phyloP scores from a whole-genome alignment of 2,797 vertebrate species.

The Dipus sagitta region DNA sequence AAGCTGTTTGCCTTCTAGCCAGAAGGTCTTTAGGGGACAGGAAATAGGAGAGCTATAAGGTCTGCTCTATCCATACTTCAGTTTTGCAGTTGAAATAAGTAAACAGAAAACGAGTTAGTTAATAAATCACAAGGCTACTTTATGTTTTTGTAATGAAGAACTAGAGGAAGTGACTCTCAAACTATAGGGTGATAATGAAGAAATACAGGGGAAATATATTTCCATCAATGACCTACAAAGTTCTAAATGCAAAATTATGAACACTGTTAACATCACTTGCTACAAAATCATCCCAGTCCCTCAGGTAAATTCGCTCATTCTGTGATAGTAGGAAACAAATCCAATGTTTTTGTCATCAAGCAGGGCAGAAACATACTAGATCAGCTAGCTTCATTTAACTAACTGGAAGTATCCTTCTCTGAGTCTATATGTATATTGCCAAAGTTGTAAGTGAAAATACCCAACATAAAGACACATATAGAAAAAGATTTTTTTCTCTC shows the following conservation, averaged over 20 bases:
- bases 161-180: not conserved
- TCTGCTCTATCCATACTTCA: not conserved
- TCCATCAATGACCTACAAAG: not conserved
- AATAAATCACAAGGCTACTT: not conserved
- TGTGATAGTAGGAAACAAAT: not conserved
- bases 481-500: constrained; percentile 6
- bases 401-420: not conserved
- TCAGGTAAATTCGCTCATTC: not conserved
- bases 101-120: not conserved
- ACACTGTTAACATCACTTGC: not conserved
- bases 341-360: not conserved
- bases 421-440: constrained; percentile 14
- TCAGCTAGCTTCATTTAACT: not conserved
- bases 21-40: not conserved
- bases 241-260: not conserved
- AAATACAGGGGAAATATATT: not conserved
- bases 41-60: not conserved
- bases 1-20: not conserved
- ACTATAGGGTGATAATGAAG: not conserved
- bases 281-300: not conserved
- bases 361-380: not conserved
- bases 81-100: not conserved
- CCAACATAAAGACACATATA: constrained; percentile 59
- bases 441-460: constrained; percentile 77
- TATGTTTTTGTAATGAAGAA: not conserved